A percentile compares a stretch with the other conserved stretches of the same genome.
Evolutionary conservation across 2,797 vertebrate genomes (phyloP).

Genomic region (Pagetopsis macropterus): DNA sequence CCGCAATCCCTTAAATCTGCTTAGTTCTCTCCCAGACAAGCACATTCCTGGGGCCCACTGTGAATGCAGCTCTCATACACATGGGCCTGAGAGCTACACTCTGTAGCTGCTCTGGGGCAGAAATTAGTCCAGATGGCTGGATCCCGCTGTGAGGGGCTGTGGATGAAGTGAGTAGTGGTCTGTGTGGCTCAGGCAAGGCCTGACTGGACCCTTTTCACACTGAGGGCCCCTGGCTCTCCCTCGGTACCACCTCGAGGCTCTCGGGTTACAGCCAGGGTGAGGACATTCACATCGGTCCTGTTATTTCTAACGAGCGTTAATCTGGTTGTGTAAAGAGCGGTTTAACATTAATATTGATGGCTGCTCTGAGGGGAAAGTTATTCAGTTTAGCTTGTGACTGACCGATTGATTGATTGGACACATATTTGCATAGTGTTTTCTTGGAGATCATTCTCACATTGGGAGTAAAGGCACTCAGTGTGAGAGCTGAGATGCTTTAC

Average conservation of each 20-base stretch:
- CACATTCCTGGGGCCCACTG: constrained; percentile 73
- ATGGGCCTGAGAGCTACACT: constrained; percentile 70
- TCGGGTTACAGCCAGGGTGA: constrained; percentile 72
- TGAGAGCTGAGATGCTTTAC: constrained; percentile 46
- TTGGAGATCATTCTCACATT: constrained; percentile 15
- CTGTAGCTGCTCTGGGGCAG: constrained; percentile 47
- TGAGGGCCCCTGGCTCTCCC: constrained; percentile 53
- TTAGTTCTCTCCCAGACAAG: constrained; percentile 55
- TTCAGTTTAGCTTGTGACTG: constrained; percentile 34
- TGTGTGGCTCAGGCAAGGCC: constrained; percentile 69
- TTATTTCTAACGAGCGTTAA: constrained; percentile 69
- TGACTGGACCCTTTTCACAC: constrained; percentile 74
- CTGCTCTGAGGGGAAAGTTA: constrained; percentile 2
- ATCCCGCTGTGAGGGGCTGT: constrained; percentile 73
- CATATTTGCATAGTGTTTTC: constrained; percentile 22
- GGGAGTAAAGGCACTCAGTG: constrained; percentile 8
- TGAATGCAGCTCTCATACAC: constrained; percentile 65
- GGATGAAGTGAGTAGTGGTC: constrained; percentile 72
- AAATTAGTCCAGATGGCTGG: constrained; percentile 80
- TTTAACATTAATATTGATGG: constrained; percentile 30
- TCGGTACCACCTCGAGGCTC: constrained; percentile 58
- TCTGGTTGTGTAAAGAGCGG: constrained; percentile 42
- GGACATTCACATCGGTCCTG: constrained; percentile 57
- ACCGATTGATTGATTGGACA: constrained; percentile 39
- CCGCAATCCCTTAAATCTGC: constrained; percentile 72